Evolutionary conservation across 2,113 vertebrate species (phyloP).

Genomic region (Cephalopterus ornatus): DNA sequence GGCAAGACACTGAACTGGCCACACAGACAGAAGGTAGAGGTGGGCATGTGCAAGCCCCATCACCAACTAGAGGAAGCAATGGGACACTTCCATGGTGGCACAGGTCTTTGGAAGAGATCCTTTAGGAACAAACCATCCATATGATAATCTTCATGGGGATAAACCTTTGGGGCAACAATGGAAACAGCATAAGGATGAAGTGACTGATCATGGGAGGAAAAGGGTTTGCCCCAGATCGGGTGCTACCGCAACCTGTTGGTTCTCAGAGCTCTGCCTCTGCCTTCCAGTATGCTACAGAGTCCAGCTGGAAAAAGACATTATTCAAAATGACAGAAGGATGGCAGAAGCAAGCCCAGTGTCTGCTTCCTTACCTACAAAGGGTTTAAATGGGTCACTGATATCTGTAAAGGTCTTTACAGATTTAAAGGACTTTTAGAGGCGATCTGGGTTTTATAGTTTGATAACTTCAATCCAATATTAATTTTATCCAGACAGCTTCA

Average conservation of each 20-base stretch:
- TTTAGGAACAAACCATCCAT: background rate
- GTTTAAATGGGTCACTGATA: background rate
- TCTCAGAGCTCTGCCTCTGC: background rate
- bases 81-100: background rate
- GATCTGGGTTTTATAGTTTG: background rate
- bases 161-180: background rate
- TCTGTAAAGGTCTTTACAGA: rapidly evolving
- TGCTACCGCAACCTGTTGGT: background rate
- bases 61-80: background rate
- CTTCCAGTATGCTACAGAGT: background rate
- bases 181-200: background rate
- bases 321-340: background rate
- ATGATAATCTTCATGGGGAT: background rate
- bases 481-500: background rate
- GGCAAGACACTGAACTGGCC: background rate
- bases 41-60: background rate
- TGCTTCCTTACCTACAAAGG: background rate
- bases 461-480: background rate
- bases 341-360: background rate
- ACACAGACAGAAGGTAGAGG: background rate
- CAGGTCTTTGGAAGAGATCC: background rate
- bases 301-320: background rate
- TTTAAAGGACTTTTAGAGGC: background rate
- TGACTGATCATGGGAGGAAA: background rate
- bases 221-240: rapidly evolving